Base-by-base conservation (phyloP, 1,140 invertebrate genomes). In the Mercenaria mercenaria region DNA sequence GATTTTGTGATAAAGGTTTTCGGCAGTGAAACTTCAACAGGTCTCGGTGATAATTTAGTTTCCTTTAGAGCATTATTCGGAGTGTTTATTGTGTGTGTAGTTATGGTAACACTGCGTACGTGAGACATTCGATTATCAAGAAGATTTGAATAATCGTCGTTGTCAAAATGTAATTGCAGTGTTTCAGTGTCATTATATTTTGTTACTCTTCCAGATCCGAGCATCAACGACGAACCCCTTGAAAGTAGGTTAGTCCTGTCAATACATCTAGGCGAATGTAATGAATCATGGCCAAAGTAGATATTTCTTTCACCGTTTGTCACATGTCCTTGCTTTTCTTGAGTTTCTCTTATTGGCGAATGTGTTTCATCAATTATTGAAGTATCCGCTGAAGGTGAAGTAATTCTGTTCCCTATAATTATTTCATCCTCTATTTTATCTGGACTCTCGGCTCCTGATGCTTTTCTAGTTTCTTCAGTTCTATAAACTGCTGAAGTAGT, bases 1-100 rank as follows among this genome's bases (percentile, higher is more conserved):
- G 61, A 8, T 50, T 32, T 69, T 15, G 82, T 85, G 26, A 85
- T 50, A 56, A 47, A 85, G 13, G 82, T 85, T 59, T 85, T 85
- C n/a, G 82, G 82, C 13, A 85, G 43, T 11, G 11, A 2, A 6
- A 41, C 82, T 74, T 72, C 67, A 29, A 85, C 39, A 50, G 61
- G 18, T 47, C 82, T 61, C 26, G 82, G 82, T 2, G 61, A 79
- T 39, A 72, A 0, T 29, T 56, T 47, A 8, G 1, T 32, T 20
- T 50, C n/a, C 26, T 79, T 26, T 29, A 4, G 6, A 11, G 26
- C 10, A 29, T 29, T 1, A 8, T 6, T 15, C 6, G 43, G 43
- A 8, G 43, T 47, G 43, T 47, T 47, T 15, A 15, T 15, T 1
- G 43, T 6, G 47, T 8, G 15, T 26, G 74, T 79, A 15, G 2